Conservation (phyloP, 2,888 invertebrate genomes). For the Catocala fraxini region DNA sequence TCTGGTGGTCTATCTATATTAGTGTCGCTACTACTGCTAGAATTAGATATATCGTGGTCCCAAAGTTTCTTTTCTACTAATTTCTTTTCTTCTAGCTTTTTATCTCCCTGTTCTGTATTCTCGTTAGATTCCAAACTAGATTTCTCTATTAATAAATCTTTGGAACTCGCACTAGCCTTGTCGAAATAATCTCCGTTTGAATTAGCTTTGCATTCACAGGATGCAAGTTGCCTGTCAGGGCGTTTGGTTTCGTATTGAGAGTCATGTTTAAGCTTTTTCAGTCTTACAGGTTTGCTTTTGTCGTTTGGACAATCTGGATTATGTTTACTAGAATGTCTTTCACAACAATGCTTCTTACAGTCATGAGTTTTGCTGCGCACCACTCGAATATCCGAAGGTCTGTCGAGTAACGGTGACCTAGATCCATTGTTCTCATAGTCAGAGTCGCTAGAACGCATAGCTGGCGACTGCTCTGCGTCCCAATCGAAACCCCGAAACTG, state of each 20-base stretch:
- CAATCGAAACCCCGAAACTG: slow-evolving; percentile 84
- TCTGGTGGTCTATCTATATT: slow-evolving; percentile 73
- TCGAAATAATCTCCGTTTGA: slow-evolving; percentile 84
- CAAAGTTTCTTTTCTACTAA: slow-evolving; percentile 75
- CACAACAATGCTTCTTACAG: slow-evolving; percentile 75
- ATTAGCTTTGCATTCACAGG: slow-evolving; percentile 75
- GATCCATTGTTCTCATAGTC: slow-evolving; percentile 91
- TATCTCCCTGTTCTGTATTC: slow-evolving; percentile 68
- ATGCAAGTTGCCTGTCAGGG: slow-evolving; percentile 57
- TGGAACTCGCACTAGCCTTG: slow-evolving; percentile 90
- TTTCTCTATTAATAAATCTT: slow-evolving; percentile 90
- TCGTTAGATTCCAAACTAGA: slow-evolving; percentile 86
- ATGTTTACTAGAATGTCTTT: slow-evolving; percentile 69
- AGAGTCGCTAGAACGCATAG: slow-evolving; percentile 88
- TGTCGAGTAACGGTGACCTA: slow-evolving; percentile 90
- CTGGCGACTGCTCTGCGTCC: slow-evolving; percentile 82
- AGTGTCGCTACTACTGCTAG: slow-evolving; percentile 88
- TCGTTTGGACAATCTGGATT: slow-evolving; percentile 69
- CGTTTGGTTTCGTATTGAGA: slow-evolving; percentile 64
- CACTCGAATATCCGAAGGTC: slow-evolving; percentile 78
- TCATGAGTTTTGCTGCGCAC: slow-evolving; percentile 78
- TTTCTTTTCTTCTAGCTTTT: slow-evolving; percentile 64
- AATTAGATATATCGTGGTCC: slow-evolving; percentile 88
- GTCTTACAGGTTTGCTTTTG: slow-evolving; percentile 78
- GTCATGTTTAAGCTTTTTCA: slow-evolving; percentile 80